A percentile compares a stretch with the other conserved stretches of the same genome.
These are phyloP conservation scores for Paedocypris sp. DNA, from an alignment of 2,113 vertebrate species.

Conservation along the genomic window DNA sequence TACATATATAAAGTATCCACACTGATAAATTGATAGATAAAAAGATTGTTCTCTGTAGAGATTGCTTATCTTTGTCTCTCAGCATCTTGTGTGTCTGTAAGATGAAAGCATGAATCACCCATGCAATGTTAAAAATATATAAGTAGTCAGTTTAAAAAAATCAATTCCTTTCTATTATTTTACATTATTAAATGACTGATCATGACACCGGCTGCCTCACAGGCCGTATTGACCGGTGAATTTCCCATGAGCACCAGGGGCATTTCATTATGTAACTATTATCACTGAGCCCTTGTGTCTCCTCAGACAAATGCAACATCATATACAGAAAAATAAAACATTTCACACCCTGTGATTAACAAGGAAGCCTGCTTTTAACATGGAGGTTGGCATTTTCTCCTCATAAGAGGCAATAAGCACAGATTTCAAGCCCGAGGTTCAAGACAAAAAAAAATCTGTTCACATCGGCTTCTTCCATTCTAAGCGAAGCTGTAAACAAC, in stretches of 20 bases:
- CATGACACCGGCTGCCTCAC: background rate
- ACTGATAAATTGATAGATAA: too few relatives aligned
- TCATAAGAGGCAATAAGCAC: background rate
- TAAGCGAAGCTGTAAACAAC: background rate
- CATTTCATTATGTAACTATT: background rate
- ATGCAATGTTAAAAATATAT: too few relatives aligned
- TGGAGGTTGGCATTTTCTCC: background rate
- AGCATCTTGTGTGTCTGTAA: too few relatives aligned
- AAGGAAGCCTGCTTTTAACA: background rate
- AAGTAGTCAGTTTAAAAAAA: too few relatives aligned
- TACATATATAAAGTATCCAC: too few relatives aligned
- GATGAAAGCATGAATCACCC: too few relatives aligned
- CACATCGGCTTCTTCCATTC: background rate
- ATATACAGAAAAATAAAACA: background rate
- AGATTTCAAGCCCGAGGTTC: background rate
- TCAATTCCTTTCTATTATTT: too few relatives aligned
- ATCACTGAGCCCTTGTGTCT: background rate
- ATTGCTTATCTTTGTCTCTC: too few relatives aligned
- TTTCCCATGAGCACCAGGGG: background rate
- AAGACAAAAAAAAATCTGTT: background rate
- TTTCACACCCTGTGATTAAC: background rate
- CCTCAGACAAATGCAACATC: background rate
- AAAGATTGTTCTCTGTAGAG: too few relatives aligned
- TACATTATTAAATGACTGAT: too few relatives aligned
- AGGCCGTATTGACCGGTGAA: background rate